Conservation (phyloP, 2,113 vertebrate genomes). For the Scatophagus argus region DNA sequence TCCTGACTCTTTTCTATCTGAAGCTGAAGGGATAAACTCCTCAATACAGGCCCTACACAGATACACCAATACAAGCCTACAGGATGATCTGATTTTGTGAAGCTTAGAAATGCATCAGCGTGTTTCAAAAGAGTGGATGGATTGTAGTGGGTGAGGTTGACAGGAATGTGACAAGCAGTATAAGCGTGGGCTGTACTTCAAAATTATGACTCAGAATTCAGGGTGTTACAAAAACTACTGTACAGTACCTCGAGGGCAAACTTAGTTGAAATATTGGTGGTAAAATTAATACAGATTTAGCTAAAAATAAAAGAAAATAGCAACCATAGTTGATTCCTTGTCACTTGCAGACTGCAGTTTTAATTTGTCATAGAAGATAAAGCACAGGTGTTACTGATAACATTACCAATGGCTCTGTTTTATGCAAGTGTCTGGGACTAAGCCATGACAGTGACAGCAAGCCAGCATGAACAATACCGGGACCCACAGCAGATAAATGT, state of each 20-base stretch:
- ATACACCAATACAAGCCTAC: neutral
- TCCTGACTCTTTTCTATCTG: neutral
- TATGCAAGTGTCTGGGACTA: neutral
- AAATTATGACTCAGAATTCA: constrained; percentile 52
- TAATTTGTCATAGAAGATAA: neutral
- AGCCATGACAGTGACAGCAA: neutral
- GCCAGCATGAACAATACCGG: neutral
- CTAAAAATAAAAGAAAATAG: neutral
- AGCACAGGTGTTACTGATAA: neutral
- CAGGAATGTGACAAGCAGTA: constrained; percentile 8
- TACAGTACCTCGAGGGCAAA: neutral
- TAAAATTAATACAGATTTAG: neutral
- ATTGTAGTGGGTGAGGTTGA: neutral
- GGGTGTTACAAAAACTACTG: constrained; percentile 7
- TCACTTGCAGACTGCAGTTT: neutral
- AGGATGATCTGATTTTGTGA: neutral
- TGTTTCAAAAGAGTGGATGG: neutral
- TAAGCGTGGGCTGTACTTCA: constrained; percentile 53
- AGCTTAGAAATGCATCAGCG: constrained; percentile 1
- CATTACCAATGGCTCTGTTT: neutral
- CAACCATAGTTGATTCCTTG: neutral
- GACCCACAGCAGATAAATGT: neutral
- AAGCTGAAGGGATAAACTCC: neutral
- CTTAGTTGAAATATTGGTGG: neutral
- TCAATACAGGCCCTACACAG: no score